phyloP scores from a whole-genome alignment of 2,888 invertebrate genomes.

The Athalia rosae region DNA sequence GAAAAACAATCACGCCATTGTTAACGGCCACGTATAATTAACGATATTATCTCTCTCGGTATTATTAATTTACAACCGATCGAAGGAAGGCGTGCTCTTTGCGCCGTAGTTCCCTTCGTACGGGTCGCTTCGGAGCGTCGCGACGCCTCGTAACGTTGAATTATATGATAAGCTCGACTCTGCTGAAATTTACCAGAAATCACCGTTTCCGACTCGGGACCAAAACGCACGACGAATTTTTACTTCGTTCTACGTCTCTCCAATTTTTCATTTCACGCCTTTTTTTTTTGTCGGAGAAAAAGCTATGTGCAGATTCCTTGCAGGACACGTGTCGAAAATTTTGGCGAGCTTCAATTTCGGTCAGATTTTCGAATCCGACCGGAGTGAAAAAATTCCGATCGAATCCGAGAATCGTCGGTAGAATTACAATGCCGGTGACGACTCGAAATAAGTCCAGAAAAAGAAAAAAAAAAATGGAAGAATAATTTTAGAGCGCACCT shows the following conservation, averaged over 20 bases:
- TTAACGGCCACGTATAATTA: constrained; percentile 66
- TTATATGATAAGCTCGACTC: neutral
- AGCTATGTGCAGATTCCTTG: no score
- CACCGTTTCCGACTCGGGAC: neutral
- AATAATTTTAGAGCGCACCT: neutral
- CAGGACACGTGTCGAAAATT: no score
- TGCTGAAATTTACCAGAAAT: constrained; percentile 2
- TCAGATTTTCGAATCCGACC: no score
- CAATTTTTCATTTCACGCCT: no score
- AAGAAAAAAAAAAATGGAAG: no score
- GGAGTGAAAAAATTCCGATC: no score
- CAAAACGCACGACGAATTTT: neutral
- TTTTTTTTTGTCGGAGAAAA: no score
- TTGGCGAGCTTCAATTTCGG: no score
- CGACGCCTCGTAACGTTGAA: constrained; percentile 21
- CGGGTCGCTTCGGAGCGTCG: constrained; percentile 12
- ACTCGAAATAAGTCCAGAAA: no score
- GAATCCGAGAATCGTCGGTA: no score
- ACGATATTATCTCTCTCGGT: constrained; percentile 68
- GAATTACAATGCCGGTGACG: no score
- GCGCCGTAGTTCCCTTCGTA: neutral
- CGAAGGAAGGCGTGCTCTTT: constrained; percentile 46
- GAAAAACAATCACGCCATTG: constrained; percentile 69
- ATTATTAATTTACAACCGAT: constrained; percentile 67
- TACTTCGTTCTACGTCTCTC: neutral